Percentiles rank a stretch among this genome's conserved stretches.
Evolutionary conservation across 2,888 invertebrate species (phyloP).

Genomic region (Pristionchus fissidentatus): DNA sequence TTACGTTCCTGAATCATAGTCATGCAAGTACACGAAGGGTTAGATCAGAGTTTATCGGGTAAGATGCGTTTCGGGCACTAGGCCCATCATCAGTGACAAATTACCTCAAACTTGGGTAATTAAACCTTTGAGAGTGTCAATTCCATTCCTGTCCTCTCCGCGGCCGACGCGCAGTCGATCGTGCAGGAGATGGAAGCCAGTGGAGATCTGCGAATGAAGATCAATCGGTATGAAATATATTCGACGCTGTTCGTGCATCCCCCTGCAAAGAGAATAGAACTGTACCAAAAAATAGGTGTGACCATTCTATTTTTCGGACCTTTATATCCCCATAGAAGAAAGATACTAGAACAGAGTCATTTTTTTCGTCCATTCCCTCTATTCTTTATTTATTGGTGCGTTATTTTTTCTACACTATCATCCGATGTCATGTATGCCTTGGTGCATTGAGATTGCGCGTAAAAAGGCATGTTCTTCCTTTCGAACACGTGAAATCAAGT

Average conservation of each 20-base stretch:
- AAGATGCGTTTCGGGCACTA: too few species aligned
- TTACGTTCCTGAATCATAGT: background rate
- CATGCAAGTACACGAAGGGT: background rate
- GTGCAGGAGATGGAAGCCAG: conserved; percentile 4
- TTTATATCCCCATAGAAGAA: background rate
- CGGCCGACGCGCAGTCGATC: conserved; percentile 15
- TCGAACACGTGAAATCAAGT: too few species aligned
- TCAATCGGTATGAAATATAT: background rate
- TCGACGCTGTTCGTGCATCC: background rate
- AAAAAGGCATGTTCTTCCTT: too few species aligned
- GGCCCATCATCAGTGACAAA: too few species aligned
- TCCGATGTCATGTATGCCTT: too few species aligned
- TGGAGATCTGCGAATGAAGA: conserved; percentile 40
- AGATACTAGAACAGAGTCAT: too few species aligned
- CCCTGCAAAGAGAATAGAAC: background rate
- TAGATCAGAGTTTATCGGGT: background rate
- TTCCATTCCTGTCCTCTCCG: background rate
- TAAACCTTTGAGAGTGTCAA: conserved; percentile 27
- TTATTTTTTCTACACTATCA: too few species aligned
- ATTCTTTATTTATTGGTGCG: too few species aligned
- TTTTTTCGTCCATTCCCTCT: too few species aligned
- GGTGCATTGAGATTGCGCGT: too few species aligned
- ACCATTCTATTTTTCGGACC: background rate
- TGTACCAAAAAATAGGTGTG: background rate
- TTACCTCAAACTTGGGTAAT: too few species aligned